Base-by-base conservation (phyloP, 2,888 invertebrate species). In the Heliconius cydno region DNA sequence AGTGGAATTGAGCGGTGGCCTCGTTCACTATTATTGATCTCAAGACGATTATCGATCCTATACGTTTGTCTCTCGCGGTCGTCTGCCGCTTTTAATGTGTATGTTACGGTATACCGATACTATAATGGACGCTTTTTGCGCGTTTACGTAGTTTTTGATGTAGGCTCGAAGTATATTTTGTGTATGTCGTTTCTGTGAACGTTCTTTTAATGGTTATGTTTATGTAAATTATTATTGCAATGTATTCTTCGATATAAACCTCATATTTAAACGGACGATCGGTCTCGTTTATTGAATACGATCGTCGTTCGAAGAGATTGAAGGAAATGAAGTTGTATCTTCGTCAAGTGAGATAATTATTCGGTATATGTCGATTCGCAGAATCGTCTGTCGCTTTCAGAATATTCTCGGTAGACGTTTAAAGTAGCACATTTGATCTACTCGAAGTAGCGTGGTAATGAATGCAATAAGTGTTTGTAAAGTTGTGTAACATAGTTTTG, bases 31-130 rank as follows among this genome's bases (percentile, higher is more conserved):
- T 84, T 81, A 83, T 84, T 95, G 95, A 94, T 95, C 94, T 95
- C 94, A 95, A 92, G 90, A 93, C 92, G 92, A 92, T 94, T 92
- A 93, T 94, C 93, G 93, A 92, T 94, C 93, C 93, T 93, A 92
- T n/a, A 90, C 90, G 86, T 89, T 89, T 90, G 90, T 91, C 88
- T 90, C 89, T 90, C 86, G 91, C 91, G 92, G 92, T 90, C 87
- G 85, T 76, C 87, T 88, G 90, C 91, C 92, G 91, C 91, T 89
- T 85, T 90, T 91, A 91, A 90, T 91, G 90, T 92, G 91, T 91
- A 91, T 87, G 88, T 89, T 89, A 90, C 84, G 60, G 73, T 57
- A 63, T 78, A 34, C 34, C 34, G 34, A 34, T 34, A 84, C 85
- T 83, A 87, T 83, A 89, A 88, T 88, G 93, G 91, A 93, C 93